Evolutionary conservation across 1,140 invertebrate genomes (phyloP).

Genomic region (Cotesia vestalis): DNA sequence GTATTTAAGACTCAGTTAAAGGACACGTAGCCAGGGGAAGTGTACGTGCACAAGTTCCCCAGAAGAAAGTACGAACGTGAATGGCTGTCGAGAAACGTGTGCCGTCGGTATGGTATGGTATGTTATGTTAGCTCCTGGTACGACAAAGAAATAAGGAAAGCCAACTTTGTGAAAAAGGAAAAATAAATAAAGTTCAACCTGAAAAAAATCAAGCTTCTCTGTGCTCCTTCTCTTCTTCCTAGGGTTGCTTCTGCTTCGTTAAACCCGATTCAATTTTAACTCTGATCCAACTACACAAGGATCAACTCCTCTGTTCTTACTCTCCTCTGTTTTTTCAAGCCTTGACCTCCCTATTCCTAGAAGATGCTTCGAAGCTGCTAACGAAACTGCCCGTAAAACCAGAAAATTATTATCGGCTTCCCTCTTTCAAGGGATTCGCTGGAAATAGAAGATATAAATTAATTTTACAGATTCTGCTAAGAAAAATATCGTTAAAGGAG

Average conservation of each 20-base stretch:
- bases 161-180: neutral
- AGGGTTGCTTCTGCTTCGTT: conserved; percentile 47
- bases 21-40: conserved; percentile 50
- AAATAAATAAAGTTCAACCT: neutral
- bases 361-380: too few relatives aligned
- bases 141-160: conserved; percentile 14
- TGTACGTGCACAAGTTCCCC: conserved; percentile 34
- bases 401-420: too few relatives aligned
- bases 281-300: conserved; percentile 15
- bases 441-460: too few relatives aligned
- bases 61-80: conserved; percentile 43
- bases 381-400: too few relatives aligned
- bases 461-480: too few relatives aligned
- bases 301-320: neutral
- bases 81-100: neutral
- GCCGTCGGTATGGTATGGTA: neutral
- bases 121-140: conserved; percentile 3
- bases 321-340: conserved; percentile 30
- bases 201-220: conserved; percentile 22
- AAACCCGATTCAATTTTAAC: conserved; percentile 51
- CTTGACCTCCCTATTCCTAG: conserved; percentile 12
- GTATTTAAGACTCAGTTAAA: conserved; percentile 61
- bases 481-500: too few relatives aligned
- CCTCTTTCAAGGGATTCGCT: too few relatives aligned
- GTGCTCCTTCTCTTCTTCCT: neutral